A percentile compares a stretch with the other conserved stretches of the same genome.
Evolutionary conservation across 2,113 vertebrate genomes (phyloP).

Genomic region (Carollia perspicillata): DNA sequence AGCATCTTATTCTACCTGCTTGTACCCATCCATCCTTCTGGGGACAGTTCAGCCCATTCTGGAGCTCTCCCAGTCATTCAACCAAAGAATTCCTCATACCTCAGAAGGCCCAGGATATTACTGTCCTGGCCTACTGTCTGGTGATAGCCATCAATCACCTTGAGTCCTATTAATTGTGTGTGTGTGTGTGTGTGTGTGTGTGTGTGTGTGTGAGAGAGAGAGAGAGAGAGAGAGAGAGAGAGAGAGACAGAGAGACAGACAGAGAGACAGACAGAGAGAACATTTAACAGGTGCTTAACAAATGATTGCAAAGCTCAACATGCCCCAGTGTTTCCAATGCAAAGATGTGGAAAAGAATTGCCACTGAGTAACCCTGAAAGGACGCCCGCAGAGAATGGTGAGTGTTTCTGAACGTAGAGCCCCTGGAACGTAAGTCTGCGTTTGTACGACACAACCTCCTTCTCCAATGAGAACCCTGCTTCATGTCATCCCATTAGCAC

Average conservation of each 20-base stretch:
- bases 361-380: neutral
- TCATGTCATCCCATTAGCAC: constrained; percentile 36
- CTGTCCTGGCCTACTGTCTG: neutral
- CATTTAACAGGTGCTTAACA: neutral
- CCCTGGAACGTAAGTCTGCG: neutral
- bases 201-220: neutral
- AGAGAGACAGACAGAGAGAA: neutral
- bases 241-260: neutral
- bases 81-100: neutral
- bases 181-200: too few relatives aligned
- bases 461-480: neutral
- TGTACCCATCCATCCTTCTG: neutral
- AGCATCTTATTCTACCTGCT: neutral
- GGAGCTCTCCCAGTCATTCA: neutral
- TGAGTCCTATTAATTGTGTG: neutral
- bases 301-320: neutral
- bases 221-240: neutral
- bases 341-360: neutral
- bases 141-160: rapidly evolving
- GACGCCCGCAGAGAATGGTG: neutral
- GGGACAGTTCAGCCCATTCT: too few relatives aligned
- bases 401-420: neutral
- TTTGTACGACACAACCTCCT: neutral
- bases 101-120: neutral
- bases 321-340: neutral